These are phyloP conservation scores for Acrocephalus kingi DNA, from an alignment of 2,113 vertebrate genomes.

Conservation along the genomic window DNA sequence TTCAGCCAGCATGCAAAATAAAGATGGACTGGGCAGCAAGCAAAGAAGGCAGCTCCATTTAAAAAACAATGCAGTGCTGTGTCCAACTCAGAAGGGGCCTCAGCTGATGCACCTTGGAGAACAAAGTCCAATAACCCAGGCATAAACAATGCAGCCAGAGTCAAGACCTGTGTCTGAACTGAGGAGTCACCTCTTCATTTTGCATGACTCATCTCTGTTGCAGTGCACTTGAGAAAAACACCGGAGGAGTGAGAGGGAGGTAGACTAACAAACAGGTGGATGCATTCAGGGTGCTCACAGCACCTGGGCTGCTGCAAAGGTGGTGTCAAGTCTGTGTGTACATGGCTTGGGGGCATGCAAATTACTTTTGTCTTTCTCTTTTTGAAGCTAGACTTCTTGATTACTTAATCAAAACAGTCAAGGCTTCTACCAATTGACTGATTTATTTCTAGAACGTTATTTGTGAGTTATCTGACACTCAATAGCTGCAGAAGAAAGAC, in stretches of 20 bases:
- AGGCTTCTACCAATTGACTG: background rate
- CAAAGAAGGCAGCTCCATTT: background rate
- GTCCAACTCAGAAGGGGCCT: background rate
- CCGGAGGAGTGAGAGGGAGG: rapidly evolving
- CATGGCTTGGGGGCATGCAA: background rate
- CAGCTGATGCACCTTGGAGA: background rate
- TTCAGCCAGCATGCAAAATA: background rate
- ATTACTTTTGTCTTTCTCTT: background rate
- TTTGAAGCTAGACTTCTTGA: background rate
- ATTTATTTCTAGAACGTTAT: background rate
- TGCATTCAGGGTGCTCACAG: background rate
- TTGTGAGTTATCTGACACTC: background rate
- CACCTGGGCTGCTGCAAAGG: background rate
- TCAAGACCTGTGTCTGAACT: background rate
- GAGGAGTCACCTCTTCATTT: background rate
- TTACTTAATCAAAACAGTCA: background rate
- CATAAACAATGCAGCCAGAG: background rate
- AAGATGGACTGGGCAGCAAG: background rate
- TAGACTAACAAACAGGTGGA: rapidly evolving
- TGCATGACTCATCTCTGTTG: background rate
- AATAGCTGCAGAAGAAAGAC: background rate
- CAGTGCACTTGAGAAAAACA: background rate
- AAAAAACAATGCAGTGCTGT: background rate
- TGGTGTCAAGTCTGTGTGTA: background rate
- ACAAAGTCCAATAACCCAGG: background rate